Conservation (phyloP, 2,888 invertebrate species). For the Cremastinae sp. region DNA sequence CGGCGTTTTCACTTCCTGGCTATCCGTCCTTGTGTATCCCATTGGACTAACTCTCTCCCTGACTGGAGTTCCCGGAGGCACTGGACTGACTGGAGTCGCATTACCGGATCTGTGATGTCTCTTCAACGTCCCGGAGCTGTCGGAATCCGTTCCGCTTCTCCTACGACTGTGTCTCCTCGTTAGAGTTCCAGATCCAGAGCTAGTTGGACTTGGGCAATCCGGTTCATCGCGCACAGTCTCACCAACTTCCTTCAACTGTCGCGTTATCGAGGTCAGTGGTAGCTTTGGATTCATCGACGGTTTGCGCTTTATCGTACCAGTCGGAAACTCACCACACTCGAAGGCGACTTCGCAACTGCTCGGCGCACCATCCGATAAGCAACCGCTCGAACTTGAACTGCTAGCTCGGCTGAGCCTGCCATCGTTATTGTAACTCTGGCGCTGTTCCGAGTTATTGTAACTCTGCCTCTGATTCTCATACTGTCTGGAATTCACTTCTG, state of each 20-base stretch:
- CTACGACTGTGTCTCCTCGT: constrained; percentile 84
- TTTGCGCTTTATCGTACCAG: constrained; percentile 94
- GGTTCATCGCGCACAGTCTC: constrained; percentile 85
- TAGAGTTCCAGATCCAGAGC: constrained; percentile 80
- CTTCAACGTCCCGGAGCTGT: constrained; percentile 78
- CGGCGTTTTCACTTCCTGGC: constrained; percentile 75
- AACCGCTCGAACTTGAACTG: constrained; percentile 92
- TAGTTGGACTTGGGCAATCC: constrained; percentile 80
- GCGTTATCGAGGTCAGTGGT: constrained; percentile 93
- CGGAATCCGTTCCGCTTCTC: constrained; percentile 81
- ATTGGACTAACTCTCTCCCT: constrained; percentile 81
- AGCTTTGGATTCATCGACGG: constrained; percentile 96
- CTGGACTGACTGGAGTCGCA: constrained; percentile 80
- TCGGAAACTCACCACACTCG: constrained; percentile 78
- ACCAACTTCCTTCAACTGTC: constrained; percentile 93
- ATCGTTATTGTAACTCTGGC: constrained; percentile 79
- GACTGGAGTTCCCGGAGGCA: constrained; percentile 80
- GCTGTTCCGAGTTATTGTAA: constrained; percentile 71
- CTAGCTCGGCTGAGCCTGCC: constrained; percentile 88
- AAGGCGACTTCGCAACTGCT: constrained; percentile 84
- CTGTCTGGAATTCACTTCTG: constrained; percentile 65
- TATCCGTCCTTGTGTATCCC: constrained; percentile 74
- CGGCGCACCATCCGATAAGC: constrained; percentile 89
- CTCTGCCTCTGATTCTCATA: constrained; percentile 73
- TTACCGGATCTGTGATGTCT: constrained; percentile 81